Percentiles rank a stretch among this genome's conserved stretches.
phyloP scores from a whole-genome alignment of 2,113 vertebrate species.

The Sorex fumeus region DNA sequence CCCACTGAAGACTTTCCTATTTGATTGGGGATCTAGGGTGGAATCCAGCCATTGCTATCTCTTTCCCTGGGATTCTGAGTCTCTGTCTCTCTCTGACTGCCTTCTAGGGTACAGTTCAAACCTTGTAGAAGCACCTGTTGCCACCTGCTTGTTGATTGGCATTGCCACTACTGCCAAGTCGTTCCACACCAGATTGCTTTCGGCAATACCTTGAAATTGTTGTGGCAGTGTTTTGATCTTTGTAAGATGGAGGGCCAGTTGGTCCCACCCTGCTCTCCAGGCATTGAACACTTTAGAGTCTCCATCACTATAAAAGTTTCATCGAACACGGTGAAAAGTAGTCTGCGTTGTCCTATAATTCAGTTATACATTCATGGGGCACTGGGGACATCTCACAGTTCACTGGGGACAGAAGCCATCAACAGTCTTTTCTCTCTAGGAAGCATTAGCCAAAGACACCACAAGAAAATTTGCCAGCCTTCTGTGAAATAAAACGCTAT shows the following conservation, averaged over 20 bases:
- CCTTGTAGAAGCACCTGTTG: neutral
- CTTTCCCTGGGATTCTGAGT: slow-evolving; percentile 8
- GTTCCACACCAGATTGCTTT: neutral
- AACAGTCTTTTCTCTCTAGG: neutral
- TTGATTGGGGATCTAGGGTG: neutral
- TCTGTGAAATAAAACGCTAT: slow-evolving; percentile 35
- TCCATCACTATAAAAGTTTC: neutral
- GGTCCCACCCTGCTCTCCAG: neutral
- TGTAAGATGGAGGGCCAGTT: neutral
- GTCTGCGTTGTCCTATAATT: slow-evolving; percentile 29
- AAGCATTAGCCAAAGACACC: slow-evolving; percentile 29
- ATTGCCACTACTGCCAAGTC: neutral
- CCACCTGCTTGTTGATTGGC: neutral
- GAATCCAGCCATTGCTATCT: neutral
- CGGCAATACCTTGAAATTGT: slow-evolving; percentile 31
- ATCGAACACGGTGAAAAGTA: neutral
- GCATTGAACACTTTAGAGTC: slow-evolving; percentile 3
- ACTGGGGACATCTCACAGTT: neutral
- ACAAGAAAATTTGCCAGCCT: slow-evolving; percentile 23
- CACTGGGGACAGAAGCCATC: neutral
- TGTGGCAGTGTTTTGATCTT: neutral
- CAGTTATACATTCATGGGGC: neutral
- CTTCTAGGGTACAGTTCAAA: neutral
- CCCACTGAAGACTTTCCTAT: neutral
- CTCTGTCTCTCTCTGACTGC: neutral